Evolutionary conservation across 2,113 vertebrate species (phyloP).

Genomic region (Indicator maculatus): DNA sequence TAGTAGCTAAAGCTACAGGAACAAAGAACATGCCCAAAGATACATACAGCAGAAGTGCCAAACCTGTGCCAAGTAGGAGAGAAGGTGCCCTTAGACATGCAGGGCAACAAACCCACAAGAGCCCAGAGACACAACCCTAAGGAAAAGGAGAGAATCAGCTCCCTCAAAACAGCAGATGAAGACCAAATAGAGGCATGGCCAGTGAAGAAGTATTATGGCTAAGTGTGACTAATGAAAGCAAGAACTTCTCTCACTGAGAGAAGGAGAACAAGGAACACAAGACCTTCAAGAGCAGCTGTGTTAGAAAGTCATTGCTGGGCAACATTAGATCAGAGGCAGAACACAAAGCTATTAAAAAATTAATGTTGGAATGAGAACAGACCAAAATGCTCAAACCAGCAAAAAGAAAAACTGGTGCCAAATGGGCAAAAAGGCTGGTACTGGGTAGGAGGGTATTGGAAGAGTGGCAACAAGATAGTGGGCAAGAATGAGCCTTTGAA

Average conservation of each 20-base stretch:
- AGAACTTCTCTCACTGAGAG: background rate
- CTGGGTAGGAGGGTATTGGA: background rate
- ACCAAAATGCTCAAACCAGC: background rate
- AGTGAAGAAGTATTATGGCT: background rate
- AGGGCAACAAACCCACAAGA: background rate
- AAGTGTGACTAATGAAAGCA: background rate
- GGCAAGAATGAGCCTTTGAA: background rate
- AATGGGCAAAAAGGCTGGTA: background rate
- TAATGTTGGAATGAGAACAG: background rate
- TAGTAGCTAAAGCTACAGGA: background rate
- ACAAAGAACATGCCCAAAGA: conserved; percentile 4
- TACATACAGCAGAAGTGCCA: background rate
- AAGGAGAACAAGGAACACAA: background rate
- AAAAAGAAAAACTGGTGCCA: background rate
- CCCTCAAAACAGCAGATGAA: background rate
- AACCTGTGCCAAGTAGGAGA: conserved; percentile 8
- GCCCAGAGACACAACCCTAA: background rate
- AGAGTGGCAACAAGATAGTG: background rate
- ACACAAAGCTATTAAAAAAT: background rate
- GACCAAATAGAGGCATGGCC: background rate
- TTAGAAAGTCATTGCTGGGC: background rate
- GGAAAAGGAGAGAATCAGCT: background rate
- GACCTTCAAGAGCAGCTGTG: background rate
- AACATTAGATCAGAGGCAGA: background rate
- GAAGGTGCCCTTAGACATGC: background rate